phyloP scores from a whole-genome alignment of 2,797 vertebrate species.

The Monodelphis domestica region DNA sequence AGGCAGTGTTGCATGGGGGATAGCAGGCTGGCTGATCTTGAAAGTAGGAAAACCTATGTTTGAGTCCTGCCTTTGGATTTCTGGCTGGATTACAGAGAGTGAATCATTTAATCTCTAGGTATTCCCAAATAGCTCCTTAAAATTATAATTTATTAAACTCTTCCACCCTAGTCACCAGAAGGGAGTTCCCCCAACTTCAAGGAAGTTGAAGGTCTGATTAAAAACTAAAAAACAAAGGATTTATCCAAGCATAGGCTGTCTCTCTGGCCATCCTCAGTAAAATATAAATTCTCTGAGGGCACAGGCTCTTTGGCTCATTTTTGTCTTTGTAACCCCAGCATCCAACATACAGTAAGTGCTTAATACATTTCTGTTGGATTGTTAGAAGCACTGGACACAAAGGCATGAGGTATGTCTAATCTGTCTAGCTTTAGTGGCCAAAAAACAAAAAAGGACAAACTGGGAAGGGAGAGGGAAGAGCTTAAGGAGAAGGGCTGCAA shows the following conservation, averaged over 20 bases:
- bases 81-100: neutral
- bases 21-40: neutral
- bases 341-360: neutral
- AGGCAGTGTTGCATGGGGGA: neutral
- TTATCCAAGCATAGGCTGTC: neutral
- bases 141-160: neutral
- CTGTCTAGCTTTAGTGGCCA: too few species aligned
- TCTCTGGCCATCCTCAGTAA: neutral
- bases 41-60: neutral
- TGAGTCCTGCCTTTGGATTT: neutral
- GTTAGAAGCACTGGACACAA: neutral
- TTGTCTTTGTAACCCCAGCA: neutral
- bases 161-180: neutral
- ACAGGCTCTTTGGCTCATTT: neutral
- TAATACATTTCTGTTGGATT: neutral
- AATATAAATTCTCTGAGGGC: neutral
- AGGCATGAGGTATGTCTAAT: too few species aligned
- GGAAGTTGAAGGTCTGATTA: neutral
- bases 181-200: neutral
- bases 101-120: neutral
- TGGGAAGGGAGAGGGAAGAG: neutral
- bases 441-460: neutral
- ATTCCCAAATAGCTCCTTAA: neutral
- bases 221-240: neutral
- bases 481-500: neutral